Base-by-base conservation (phyloP, 1,140 invertebrate species). In the Ceratitis capitata region DNA sequence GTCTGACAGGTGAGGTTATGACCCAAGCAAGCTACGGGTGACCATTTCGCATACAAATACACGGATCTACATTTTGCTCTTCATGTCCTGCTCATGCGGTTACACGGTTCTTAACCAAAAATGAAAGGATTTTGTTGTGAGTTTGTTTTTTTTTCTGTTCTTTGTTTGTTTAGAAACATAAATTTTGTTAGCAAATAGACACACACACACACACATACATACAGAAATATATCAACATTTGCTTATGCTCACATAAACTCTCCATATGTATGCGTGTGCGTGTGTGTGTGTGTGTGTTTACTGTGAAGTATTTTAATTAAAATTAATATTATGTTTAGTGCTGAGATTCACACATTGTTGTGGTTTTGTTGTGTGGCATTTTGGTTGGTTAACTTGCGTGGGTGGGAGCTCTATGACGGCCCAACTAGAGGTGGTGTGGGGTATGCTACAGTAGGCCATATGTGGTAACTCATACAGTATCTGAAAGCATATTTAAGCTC, bases 311-410 rank as follows among this genome's bases (percentile, higher is more conserved):
- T 78, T 78, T 78, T 78, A 78, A 78, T 83, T 53, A 83, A 82
- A 83, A 83, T 83, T 83, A 83, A 49, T 51, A 83, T 53, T 12
- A 51, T 51, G 14, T 83, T 39, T 26, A 32, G 82, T 58, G 82
- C 49, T 83, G 82, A 83, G 82, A 83, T 83, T 83, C 14, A 9
- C 82, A 83, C 47, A 56, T 83, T 45, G 16, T 16, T 83, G 82
- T 14, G 45, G 45, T 53, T 32, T 23, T 23, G 9, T 16, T 19
- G 9, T 45, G 42, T 78, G 69, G 4, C 29, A 64, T 19, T 78
- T n/a, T 78, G 39, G 39, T 19, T 78, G 69, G 42, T 47, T 47
- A 6, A 64, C 14, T 64, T 35, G n/a, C n/a, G n/a, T n/a, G n/a
- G n/a, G n/a, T n/a, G n/a, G n/a, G n/a, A n/a, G n/a, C n/a, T n/a